Base-by-base conservation (phyloP, 1,140 invertebrate species). In the Ostrea edulis region DNA sequence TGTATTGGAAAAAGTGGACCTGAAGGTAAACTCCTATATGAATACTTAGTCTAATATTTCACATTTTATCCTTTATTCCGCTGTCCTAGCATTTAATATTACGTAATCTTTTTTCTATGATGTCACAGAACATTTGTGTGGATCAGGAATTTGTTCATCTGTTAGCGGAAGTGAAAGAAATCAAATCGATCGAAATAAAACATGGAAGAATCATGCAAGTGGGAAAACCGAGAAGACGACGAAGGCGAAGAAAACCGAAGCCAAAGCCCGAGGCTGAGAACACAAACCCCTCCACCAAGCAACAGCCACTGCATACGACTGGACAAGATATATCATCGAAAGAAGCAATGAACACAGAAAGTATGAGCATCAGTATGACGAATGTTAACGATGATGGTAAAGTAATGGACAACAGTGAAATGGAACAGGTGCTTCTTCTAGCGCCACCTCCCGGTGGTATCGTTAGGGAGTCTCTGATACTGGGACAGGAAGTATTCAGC, bases 1-100 rank as follows among this genome's bases (percentile, higher is more conserved):
- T 86, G 84, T 22, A 20, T 8, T 92, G 9, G 85, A 88, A 25
- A 55, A 85, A 8, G 77, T 91, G 4, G 91, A 91, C 51, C 68
- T 91, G 0, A 84, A 86, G 82, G 90, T 91, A 86, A 84, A 35
- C 22, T 83, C 5, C 3, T 20, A 51, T 2, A 11, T 17, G 20
- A 83, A n/a, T n/a, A n/a, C n/a, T n/a, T n/a, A 51, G 2, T 20
- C 11, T 20, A 83, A 35, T 44, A 83, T 83, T 22, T 35, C 82
- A 0, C 11, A 83, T n/a, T n/a, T n/a, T n/a, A n/a, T n/a, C n/a
- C n/a, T 44, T 44, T 44, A 44, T 44, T 44, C 35, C 35, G 5
- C 2, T 44, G 35, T 5, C 35, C 35, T 2, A 5, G 5, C 35
- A 2, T 44, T 44, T 44, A 5, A 44, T 44, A 5, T 44, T 44